Base-by-base conservation (phyloP, 2,888 invertebrate species). In the Homarus gammarus region DNA sequence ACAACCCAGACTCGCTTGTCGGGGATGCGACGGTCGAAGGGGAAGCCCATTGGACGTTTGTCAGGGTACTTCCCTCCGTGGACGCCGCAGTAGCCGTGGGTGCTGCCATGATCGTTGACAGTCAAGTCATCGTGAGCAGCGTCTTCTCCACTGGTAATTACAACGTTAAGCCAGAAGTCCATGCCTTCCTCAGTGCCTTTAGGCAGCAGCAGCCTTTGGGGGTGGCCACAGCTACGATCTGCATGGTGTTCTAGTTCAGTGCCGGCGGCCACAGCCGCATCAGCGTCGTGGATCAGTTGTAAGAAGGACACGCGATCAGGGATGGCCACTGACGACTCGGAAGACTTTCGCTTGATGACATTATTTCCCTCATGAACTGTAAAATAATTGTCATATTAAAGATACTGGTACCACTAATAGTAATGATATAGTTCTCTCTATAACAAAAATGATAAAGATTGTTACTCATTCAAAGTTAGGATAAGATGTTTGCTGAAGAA, bases 31-130 rank as follows among this genome's bases (percentile, higher is more conserved):
- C 96, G 94, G 93, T 96, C 96, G 95, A 96, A 96, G 18, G 98
- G 98, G 94, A 95, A 98, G 75, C 98, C 98, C 97, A 98, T 98
- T 8, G 97, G 94, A 87, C 97, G 95, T 61, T 95, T 95, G 94
- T 98, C 98, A 0, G 98, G 98, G 94, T 97, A 98, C 93, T 95
- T 94, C 87, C 95, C 95, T 94, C 97, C 96, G 84, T 96, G 95
- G 33, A 97, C 94, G 0, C 97, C 97, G 93, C 97, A 98, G 94
- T 96, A 97, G 92, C 96, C 96, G 82, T 93, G 93, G 94, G 93
- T 90, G 92, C 93, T 92, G 38, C 91, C 92, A 84, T 92, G 92
- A n/a, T 92, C 92, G 51, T 90, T 92, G 22, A 85, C 91, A 33
- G 84, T 88, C 56, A 77, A 27, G 79, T 92, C 87, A 56, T 64